These are phyloP conservation scores for Poecilia velifera DNA, from an alignment of 2,797 vertebrate species.

Conservation along the genomic window DNA sequence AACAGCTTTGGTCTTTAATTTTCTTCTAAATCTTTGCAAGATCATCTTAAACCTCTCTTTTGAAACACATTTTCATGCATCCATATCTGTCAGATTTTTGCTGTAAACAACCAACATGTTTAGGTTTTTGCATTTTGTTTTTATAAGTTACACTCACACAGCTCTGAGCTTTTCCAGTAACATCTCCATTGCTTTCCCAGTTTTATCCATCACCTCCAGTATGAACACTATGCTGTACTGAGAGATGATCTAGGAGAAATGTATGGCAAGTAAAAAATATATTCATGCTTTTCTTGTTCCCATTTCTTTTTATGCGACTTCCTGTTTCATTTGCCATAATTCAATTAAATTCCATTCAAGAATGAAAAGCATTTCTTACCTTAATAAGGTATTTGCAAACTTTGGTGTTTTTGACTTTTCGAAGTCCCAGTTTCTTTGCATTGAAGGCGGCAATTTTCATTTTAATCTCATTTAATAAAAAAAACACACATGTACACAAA, in stretches of 20 bases:
- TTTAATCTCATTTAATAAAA: constrained; percentile 1
- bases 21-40: background rate
- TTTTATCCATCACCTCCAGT: constrained; percentile 74
- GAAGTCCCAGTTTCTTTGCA: constrained; percentile 51
- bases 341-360: too few species aligned
- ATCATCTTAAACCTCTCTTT: background rate
- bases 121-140: background rate
- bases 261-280: background rate
- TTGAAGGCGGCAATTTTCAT: constrained; percentile 78
- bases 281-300: background rate
- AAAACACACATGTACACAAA: background rate
- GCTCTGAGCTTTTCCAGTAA: constrained; percentile 68
- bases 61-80: background rate
- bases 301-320: background rate
- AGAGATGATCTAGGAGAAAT: constrained; percentile 68
- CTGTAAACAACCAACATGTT: background rate
- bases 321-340: background rate
- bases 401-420: constrained; percentile 50
- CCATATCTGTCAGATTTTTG: background rate
- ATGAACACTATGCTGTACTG: constrained; percentile 71
- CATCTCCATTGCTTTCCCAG: constrained; percentile 50
- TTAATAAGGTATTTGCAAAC: constrained; percentile 47
- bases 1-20: background rate
- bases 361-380: constrained; percentile 30
- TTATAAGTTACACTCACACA: constrained; percentile 33